Conservation (phyloP, 2,113 vertebrate genomes). For the Sinocyclocheilus maitianheensis region DNA sequence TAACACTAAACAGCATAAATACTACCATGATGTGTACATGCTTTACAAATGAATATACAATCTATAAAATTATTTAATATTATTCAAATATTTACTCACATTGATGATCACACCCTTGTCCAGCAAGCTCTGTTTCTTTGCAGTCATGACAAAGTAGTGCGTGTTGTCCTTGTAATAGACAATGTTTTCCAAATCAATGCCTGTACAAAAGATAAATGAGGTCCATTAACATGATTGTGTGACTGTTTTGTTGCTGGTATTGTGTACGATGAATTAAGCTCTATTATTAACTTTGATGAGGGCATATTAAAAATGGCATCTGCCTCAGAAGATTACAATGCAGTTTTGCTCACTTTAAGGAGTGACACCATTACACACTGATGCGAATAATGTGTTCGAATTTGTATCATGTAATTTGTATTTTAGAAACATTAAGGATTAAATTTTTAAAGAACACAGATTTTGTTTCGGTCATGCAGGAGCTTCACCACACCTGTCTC, state of each 20-base stretch:
- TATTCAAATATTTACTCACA: constrained; percentile 70
- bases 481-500: constrained; percentile 81
- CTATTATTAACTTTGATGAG: constrained; percentile 8
- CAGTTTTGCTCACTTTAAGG: constrained; percentile 21
- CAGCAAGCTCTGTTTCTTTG: constrained; percentile 94
- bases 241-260: not conserved
- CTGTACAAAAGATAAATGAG: constrained; percentile 70
- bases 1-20: not conserved
- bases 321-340: not conserved
- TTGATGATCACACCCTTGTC: constrained; percentile 95
- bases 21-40: not conserved
- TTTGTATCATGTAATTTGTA: not conserved
- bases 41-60: not conserved
- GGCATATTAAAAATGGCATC: not conserved
- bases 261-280: not conserved
- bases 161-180: constrained; percentile 98
- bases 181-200: constrained; percentile 97
- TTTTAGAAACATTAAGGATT: not conserved
- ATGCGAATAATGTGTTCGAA: not conserved
- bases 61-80: not conserved
- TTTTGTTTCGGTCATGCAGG: not conserved
- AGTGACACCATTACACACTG: not conserved
- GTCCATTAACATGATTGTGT: constrained; percentile 4
- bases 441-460: not conserved
- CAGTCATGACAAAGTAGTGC: constrained; percentile 99